These are phyloP conservation scores for Nephila pilipes DNA, from an alignment of 1,140 invertebrate genomes.

Conservation along the genomic window DNA sequence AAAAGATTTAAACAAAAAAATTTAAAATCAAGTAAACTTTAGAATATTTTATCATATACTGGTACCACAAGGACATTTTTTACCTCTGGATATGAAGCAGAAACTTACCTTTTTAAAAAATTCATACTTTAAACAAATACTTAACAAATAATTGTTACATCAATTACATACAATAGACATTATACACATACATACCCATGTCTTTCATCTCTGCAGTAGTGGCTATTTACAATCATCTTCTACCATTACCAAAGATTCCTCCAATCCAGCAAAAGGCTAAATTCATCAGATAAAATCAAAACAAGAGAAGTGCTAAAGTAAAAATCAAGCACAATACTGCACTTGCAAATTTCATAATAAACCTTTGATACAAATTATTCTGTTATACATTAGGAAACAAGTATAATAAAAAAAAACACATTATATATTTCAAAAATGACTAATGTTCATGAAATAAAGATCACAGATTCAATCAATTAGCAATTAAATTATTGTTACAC, in stretches of 20 bases:
- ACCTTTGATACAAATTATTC: background rate
- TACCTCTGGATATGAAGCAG: background rate
- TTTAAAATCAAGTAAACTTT: too few species aligned
- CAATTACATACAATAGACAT: background rate
- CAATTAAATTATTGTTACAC: background rate
- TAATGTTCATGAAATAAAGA: background rate
- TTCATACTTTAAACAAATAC: background rate
- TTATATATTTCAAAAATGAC: too few species aligned
- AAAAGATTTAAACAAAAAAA: too few species aligned
- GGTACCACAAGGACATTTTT: too few species aligned
- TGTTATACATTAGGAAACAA: background rate
- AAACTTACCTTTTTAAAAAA: background rate
- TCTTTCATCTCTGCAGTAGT: slow-evolving; percentile 22
- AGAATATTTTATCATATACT: too few species aligned
- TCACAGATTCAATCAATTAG: background rate
- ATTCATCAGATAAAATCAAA: background rate
- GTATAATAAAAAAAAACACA: too few species aligned
- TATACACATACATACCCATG: background rate
- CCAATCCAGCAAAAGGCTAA: background rate
- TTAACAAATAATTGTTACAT: background rate
- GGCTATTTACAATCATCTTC: background rate
- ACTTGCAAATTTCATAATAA: background rate
- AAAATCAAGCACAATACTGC: background rate
- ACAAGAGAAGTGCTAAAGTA: background rate
- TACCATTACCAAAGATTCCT: background rate